Percentiles rank a stretch among this genome's conserved stretches.
These are phyloP conservation scores for Parus major DNA, from an alignment of 2,113 vertebrate species.

Conservation along the genomic window DNA sequence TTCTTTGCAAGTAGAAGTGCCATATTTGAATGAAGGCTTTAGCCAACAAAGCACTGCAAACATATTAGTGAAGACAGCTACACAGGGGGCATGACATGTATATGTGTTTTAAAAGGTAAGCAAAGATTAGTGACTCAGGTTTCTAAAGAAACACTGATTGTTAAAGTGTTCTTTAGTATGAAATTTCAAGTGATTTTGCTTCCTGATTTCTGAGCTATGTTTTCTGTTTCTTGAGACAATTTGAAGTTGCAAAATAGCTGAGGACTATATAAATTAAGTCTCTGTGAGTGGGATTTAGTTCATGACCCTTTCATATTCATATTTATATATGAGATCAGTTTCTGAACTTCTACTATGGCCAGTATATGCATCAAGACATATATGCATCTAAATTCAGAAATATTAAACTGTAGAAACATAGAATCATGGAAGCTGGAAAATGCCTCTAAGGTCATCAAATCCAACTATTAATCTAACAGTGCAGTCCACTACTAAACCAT, in stretches of 20 bases:
- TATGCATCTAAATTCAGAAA: background rate
- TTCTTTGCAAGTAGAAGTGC: background rate
- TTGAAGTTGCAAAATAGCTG: background rate
- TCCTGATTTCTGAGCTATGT: background rate
- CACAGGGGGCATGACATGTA: background rate
- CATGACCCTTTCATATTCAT: background rate
- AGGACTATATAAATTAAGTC: background rate
- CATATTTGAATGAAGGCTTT: background rate
- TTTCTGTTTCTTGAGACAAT: background rate
- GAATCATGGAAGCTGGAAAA: background rate
- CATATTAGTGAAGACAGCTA: background rate
- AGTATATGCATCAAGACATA: background rate
- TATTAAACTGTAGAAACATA: background rate
- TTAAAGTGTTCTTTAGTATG: background rate
- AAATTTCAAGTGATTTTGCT: background rate
- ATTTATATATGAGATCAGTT: background rate
- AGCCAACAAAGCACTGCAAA: background rate
- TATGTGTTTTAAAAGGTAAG: background rate
- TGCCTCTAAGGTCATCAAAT: background rate
- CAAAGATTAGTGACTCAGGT: background rate
- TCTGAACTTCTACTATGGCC: background rate
- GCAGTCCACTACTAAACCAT: background rate
- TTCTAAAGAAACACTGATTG: background rate
- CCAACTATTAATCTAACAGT: background rate
- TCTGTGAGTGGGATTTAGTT: background rate